Evolutionary conservation across 2,113 vertebrate species (phyloP).

Genomic region (Cyanistes caeruleus): DNA sequence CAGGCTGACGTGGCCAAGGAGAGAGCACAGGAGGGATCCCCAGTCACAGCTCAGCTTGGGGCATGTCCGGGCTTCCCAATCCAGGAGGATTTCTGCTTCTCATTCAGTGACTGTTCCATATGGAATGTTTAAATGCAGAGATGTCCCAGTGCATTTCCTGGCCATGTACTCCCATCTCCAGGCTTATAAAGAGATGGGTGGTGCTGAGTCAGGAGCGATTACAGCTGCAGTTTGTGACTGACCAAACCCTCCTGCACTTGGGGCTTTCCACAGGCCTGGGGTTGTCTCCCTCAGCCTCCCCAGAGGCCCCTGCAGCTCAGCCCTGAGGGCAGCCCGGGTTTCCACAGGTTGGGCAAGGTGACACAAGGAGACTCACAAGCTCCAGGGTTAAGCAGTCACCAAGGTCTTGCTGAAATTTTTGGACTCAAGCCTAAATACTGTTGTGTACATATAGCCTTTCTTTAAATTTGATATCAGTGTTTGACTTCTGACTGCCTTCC

Average conservation of each 20-base stretch:
- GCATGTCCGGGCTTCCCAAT: not conserved
- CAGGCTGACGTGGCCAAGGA: not conserved
- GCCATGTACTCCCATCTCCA: not conserved
- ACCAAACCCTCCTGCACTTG: not conserved
- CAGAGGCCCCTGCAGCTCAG: not conserved
- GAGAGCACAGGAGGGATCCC: not conserved
- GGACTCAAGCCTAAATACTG: not conserved
- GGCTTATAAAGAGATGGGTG: not conserved
- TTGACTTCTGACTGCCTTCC: not conserved
- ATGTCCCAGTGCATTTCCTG: not conserved
- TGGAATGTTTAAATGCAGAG: not conserved
- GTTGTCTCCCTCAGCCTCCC: not conserved
- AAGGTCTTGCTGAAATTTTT: not conserved
- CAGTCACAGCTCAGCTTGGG: not conserved
- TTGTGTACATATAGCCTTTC: not conserved
- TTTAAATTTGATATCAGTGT: not conserved
- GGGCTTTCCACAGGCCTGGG: not conserved
- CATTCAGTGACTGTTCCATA: not conserved
- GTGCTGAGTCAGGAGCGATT: not conserved
- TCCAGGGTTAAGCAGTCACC: not conserved
- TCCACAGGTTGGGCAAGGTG: not conserved
- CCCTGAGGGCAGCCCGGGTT: not conserved
- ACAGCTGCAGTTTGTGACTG: not conserved
- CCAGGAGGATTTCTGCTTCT: not conserved
- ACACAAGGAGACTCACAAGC: not conserved